Base-by-base conservation (phyloP, 2,888 invertebrate genomes). In the Metallyticus violacea region DNA sequence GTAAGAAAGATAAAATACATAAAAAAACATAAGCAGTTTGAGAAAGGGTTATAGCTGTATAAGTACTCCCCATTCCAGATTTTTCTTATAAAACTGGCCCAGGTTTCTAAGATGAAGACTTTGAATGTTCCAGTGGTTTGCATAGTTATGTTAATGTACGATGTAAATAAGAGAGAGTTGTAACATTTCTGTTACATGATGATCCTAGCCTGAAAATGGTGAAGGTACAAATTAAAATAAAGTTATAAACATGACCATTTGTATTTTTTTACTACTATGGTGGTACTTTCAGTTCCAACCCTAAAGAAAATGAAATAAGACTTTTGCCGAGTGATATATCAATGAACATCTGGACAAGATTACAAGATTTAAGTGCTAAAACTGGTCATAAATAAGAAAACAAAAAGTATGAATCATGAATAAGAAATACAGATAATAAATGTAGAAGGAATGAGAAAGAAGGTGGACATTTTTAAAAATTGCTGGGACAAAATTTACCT, bases 121-220 rank as follows among this genome's bases (percentile, higher is more conserved):
- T 85, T 78, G 15, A 85, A 26, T 30, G 29, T 79, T 76, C 82
- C 26, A 82, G 81, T 82, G 29, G 82, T n/a, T 81, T 81, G 28
- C 30, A 81, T 86, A 77, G 30, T 86, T 81, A 77, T 81, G 77
- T 77, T 81, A 85, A 62, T 85, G 78, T 80, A 86, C 22, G 79
- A 80, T 85, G 80, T 85, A 27, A 77, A 29, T 29, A 87, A 85
- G 77, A 77, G 28, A 81, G 25, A 85, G 80, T 80, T 87, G 40
- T 84, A 77, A 84, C 62, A 77, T 81, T 84, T 87, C 81, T 87
- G 84, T 87, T 86, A 86, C 80, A 78, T 78, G 40, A 40, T 86
- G 86, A 30, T 86, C 85, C 85, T 87, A 85, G 79, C 85, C 87
- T 77, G 83, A 85, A 79, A 85, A 28, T 30, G 85, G 85, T 85